Evolutionary conservation across 2,113 vertebrate genomes (phyloP), one percentile per base, ranked within the genome.

Genomic region (Rutilus rutilus): DNA sequence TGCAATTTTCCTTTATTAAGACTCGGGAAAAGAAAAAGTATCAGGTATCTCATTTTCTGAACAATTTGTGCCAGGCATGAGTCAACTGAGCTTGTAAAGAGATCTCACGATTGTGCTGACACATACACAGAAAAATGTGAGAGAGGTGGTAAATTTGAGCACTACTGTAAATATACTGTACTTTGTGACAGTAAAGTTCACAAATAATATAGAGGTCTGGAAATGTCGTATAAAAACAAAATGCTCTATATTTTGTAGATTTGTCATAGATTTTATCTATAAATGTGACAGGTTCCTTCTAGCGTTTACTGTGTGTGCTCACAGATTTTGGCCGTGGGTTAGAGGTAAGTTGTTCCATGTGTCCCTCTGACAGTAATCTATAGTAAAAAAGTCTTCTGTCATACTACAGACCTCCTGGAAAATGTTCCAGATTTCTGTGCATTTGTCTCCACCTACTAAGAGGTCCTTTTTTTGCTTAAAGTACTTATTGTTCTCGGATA

Each of bases 1-100:
- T 23, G 86, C 82, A 91, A 88, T 90, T 91, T 92, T 89, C 86
- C 87, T 90, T 89, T 90, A 92, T 91, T 92, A 89, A 89, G 67
- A 88, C 90, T 60, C 84, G 65, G 1, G 85, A 88, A 84, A 76
- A 79, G 76, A 86, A 85, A 86, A 83, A 33, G 87, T 85, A 91
- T 91, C 89, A n/a, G 80, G 64, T 92, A 90, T 91, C 89, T 71
- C 36, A 89, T 78, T 69, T 89, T 86, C n/a, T 84, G 59, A 60
- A 69, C 81, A 87, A 86, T 4, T 57, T 25, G 83, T 91, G 91
- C 93, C 91, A 93, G 88, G 80, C 89, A 90, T 90, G 89, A 91
- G 84, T 91, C 86, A 88, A 87, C 82, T 78, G 39, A 86, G 79
- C 84, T 90, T 84, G 71, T 86, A 88, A 90, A 89, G 64, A 88